phyloP scores from a whole-genome alignment of 2,797 vertebrate genomes.

The Sternarchorhynchus goeldii region DNA sequence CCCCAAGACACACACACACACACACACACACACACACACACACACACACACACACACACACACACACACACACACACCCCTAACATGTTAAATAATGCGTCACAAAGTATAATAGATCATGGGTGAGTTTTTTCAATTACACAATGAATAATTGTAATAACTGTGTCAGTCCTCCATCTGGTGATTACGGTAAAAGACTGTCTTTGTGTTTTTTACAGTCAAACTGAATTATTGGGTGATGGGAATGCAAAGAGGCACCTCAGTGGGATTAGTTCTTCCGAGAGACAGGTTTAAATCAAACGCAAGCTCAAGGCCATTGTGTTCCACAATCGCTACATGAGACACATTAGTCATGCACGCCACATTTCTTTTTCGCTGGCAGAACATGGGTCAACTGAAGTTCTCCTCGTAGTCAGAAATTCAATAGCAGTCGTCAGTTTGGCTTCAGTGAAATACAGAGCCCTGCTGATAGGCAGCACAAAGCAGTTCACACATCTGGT shows the following conservation, averaged over 20 bases:
- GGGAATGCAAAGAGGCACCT: background rate
- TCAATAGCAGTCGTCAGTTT: background rate
- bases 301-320: background rate
- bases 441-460: background rate
- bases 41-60: too few relatives aligned
- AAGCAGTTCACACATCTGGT: background rate
- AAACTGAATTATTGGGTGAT: background rate
- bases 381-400: background rate
- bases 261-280: background rate
- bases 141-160: background rate
- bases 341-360: background rate
- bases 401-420: background rate
- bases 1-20: too few relatives aligned
- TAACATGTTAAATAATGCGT: too few relatives aligned
- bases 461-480: background rate
- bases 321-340: too few relatives aligned
- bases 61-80: too few relatives aligned
- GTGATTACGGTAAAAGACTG: background rate
- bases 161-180: background rate
- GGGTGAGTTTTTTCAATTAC: background rate
- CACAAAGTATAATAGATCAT: too few relatives aligned
- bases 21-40: too few relatives aligned
- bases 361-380: slow-evolving; percentile 1
- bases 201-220: background rate
- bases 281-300: background rate